Conservation (phyloP, 2,113 vertebrate species). For the Ariopsis seemanni region DNA sequence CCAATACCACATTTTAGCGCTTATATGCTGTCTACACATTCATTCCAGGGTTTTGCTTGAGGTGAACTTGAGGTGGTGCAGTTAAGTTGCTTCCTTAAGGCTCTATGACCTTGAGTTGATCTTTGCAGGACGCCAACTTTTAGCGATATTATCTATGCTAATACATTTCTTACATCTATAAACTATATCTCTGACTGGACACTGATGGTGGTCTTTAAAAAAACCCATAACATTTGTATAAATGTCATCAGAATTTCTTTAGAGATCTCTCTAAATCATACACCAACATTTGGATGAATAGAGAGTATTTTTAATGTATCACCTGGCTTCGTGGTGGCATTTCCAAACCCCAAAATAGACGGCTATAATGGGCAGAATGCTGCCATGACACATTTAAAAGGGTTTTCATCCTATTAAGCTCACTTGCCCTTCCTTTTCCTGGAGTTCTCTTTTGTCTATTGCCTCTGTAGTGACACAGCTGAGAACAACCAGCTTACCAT, state of each 20-base stretch:
- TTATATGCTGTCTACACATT: neutral
- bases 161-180: neutral
- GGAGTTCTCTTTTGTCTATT: constrained; percentile 19
- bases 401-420: constrained; percentile 2
- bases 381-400: neutral
- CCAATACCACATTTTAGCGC: neutral
- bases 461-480: constrained; percentile 4
- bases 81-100: neutral
- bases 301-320: neutral
- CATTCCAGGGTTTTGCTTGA: neutral
- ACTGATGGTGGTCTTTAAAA: neutral
- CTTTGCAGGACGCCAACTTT: neutral
- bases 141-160: neutral
- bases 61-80: neutral
- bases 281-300: neutral
- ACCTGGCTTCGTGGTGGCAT: neutral
- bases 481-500: constrained; percentile 12
- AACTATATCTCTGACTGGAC: neutral
- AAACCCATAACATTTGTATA: neutral
- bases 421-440: neutral
- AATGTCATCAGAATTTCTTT: neutral
- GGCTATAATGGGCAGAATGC: neutral
- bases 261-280: neutral
- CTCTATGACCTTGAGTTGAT: neutral
- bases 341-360: neutral